Conservation (phyloP, 2,888 invertebrate genomes). For the Aspidapion aeneum region DNA sequence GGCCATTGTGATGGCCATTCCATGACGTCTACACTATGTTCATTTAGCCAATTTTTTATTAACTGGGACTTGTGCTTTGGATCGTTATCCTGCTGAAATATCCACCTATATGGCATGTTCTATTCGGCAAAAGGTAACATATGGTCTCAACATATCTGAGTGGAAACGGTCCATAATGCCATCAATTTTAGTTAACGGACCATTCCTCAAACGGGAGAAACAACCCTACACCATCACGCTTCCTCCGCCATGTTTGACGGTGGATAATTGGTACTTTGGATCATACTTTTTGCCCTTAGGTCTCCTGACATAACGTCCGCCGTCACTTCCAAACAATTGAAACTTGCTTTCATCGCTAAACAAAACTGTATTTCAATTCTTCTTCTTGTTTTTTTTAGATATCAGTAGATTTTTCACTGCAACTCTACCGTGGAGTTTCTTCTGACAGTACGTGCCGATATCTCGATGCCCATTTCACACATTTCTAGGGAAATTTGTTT, state of each 20-base stretch:
- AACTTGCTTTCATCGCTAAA: not conserved
- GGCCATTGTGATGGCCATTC: not conserved
- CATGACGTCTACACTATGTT: too few species aligned
- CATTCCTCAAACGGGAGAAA: not conserved
- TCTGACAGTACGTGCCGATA: too few species aligned
- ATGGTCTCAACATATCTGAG: too few species aligned
- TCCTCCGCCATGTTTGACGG: too few species aligned
- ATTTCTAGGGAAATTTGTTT: too few species aligned
- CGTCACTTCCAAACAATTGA: not conserved
- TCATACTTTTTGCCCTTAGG: not conserved
- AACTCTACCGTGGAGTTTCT: too few species aligned
- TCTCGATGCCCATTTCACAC: too few species aligned
- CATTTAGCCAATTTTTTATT: not conserved
- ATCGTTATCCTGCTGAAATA: not conserved
- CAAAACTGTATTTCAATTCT: slow-evolving; percentile 4
- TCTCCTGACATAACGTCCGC: not conserved
- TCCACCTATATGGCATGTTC: slow-evolving; percentile 13
- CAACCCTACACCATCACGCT: not conserved
- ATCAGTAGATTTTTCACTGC: too few species aligned
- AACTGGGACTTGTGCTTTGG: not conserved
- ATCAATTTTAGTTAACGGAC: too few species aligned
- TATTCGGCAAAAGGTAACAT: slow-evolving; percentile 13
- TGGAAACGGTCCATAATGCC: too few species aligned
- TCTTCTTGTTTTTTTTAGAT: too few species aligned
- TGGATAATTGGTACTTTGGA: not conserved